Percentiles rank a stretch among this genome's conserved stretches.
Evolutionary conservation across 2,113 vertebrate genomes (phyloP).

Genomic region (Gopherus evgoodei): DNA sequence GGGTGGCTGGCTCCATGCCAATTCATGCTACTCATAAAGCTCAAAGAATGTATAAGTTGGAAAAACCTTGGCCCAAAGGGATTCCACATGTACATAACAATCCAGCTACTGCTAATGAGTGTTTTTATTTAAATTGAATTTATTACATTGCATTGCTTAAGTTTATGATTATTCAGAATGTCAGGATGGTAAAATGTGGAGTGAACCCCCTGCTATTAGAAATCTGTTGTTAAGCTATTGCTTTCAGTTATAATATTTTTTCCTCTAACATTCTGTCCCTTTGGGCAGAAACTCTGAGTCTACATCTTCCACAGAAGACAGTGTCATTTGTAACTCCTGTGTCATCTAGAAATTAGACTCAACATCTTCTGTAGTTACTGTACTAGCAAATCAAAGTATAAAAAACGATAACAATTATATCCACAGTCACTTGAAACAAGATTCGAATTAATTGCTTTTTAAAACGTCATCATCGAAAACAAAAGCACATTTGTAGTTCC

Average conservation of each 20-base stretch:
- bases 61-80: neutral
- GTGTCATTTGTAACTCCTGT: conserved; percentile 21
- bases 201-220: neutral
- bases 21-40: neutral
- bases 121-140: neutral
- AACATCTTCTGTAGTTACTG: neutral
- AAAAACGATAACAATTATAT: conserved; percentile 8
- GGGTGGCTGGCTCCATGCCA: neutral
- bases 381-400: neutral
- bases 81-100: neutral
- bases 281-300: conserved; percentile 27
- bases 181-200: conserved; percentile 29
- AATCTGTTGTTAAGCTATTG: conserved; percentile 3
- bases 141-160: neutral
- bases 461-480: conserved; percentile 42
- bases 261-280: neutral
- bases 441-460: conserved; percentile 46
- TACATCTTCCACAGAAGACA: conserved; percentile 19
- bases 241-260: conserved; percentile 42
- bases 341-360: conserved; percentile 4
- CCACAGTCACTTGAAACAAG: neutral
- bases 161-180: neutral
- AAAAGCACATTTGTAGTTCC: neutral
- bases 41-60: neutral
- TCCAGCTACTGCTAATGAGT: neutral